These are phyloP conservation scores for Periophthalmus modestus DNA, from an alignment of 2,113 vertebrate species.

Conservation along the genomic window DNA sequence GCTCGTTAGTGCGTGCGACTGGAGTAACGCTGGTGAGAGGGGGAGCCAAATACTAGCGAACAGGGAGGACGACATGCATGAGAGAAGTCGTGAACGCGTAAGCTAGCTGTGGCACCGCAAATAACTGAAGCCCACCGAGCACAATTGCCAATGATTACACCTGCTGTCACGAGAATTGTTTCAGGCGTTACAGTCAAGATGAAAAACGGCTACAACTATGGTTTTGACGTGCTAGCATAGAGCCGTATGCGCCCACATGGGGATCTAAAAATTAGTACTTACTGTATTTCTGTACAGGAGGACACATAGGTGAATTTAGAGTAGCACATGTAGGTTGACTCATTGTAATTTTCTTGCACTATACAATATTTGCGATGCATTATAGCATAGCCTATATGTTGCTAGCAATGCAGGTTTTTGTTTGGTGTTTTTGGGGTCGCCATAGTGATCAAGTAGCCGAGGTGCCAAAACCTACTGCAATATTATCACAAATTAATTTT, in stretches of 20 bases:
- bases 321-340: neutral
- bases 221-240: neutral
- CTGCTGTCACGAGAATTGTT: conserved; percentile 38
- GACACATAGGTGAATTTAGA: neutral
- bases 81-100: conserved; percentile 30
- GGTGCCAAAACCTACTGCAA: too few species aligned
- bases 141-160: conserved; percentile 50
- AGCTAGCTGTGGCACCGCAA: conserved; percentile 28
- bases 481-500: too few species aligned
- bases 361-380: too few species aligned
- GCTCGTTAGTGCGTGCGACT: conserved; percentile 25
- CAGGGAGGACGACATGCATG: conserved; percentile 22
- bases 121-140: conserved; percentile 33
- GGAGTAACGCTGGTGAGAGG: conserved; percentile 23
- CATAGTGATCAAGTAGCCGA: too few species aligned
- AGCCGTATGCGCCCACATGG: neutral
- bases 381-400: too few species aligned
- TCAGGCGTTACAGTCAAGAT: conserved; percentile 14
- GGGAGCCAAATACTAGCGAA: conserved; percentile 31
- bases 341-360: neutral
- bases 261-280: neutral
- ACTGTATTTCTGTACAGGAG: neutral
- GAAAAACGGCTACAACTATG: neutral
- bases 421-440: too few species aligned
- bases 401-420: too few species aligned